A percentile compares a stretch with the other conserved stretches of the same genome.
phyloP scores from a whole-genome alignment of 2,888 invertebrate species.

The Incurvaria masculella region DNA sequence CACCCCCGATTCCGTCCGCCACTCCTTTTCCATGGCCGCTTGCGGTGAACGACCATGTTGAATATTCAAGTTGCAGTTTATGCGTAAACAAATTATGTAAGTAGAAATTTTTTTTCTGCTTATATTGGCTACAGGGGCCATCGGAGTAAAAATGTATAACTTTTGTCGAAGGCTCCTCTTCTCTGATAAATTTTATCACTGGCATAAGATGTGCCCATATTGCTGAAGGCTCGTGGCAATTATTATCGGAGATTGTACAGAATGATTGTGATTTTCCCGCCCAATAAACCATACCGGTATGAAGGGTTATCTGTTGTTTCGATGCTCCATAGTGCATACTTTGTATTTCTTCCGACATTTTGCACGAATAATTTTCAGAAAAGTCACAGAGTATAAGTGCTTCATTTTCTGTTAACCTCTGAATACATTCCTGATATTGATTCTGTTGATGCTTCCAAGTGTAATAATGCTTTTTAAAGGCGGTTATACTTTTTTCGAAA shows the following conservation, averaged over 20 bases:
- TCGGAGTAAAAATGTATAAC: too few relatives aligned
- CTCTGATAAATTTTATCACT: conserved; percentile 3
- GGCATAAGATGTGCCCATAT: conserved; percentile 5
- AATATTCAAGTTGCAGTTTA: conserved; percentile 5
- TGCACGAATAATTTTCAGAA: conserved; percentile 11
- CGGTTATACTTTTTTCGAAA: too few relatives aligned
- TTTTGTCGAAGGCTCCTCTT: not conserved
- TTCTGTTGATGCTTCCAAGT: too few relatives aligned
- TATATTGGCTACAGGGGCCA: conserved; percentile 13
- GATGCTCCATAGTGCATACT: conserved; percentile 12
- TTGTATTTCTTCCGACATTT: conserved; percentile 12
- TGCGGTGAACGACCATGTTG: conserved; percentile 15
- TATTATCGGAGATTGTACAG: conserved; percentile 4
- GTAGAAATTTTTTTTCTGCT: conserved; percentile 15
- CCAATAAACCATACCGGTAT: conserved; percentile 4
- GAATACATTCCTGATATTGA: too few relatives aligned
- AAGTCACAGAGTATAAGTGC: conserved; percentile 10
- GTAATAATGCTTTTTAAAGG: too few relatives aligned
- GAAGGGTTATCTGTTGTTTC: conserved; percentile 5
- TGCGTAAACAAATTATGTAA: conserved; percentile 8
- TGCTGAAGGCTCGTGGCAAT: conserved; percentile 1
- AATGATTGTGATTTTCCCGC: conserved; percentile 2
- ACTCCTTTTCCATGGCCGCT: conserved; percentile 12
- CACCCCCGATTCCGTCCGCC: conserved; percentile 14
- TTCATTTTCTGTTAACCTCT: too few relatives aligned